These are phyloP conservation scores for Enteromius paludinosus DNA, from an alignment of 2,797 vertebrate species.

Conservation along the genomic window DNA sequence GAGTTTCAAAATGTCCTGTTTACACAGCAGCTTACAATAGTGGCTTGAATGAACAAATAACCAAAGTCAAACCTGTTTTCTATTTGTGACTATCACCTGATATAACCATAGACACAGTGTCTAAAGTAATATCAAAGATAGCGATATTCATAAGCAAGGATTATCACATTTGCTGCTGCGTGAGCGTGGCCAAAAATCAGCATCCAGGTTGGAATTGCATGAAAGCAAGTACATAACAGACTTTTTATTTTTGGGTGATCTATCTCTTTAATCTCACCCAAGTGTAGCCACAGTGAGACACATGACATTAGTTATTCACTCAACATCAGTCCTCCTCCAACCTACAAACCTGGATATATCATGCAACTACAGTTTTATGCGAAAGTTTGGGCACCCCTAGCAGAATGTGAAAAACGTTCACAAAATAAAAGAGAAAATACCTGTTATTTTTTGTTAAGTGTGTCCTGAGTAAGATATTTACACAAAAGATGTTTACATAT, in stretches of 20 bases:
- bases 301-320: background rate
- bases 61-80: background rate
- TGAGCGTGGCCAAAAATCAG: background rate
- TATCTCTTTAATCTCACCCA: background rate
- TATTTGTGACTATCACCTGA: background rate
- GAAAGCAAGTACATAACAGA: background rate
- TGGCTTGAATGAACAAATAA: background rate
- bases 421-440: too few species aligned
- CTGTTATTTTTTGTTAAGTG: too few species aligned
- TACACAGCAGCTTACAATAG: background rate
- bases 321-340: background rate
- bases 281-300: background rate
- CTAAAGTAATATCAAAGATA: background rate
- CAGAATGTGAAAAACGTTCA: too few species aligned
- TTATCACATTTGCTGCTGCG: background rate
- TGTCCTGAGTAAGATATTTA: too few species aligned
- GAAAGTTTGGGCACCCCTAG: too few species aligned
- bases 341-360: background rate
- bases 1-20: background rate
- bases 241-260: background rate
- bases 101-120: background rate
- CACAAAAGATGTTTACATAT: too few species aligned
- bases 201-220: background rate
- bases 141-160: background rate
- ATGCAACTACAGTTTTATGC: background rate